A percentile compares a stretch with the other conserved stretches of the same genome.
phyloP scores from a whole-genome alignment of 2,888 invertebrate species.

The Cantharis rustica region DNA sequence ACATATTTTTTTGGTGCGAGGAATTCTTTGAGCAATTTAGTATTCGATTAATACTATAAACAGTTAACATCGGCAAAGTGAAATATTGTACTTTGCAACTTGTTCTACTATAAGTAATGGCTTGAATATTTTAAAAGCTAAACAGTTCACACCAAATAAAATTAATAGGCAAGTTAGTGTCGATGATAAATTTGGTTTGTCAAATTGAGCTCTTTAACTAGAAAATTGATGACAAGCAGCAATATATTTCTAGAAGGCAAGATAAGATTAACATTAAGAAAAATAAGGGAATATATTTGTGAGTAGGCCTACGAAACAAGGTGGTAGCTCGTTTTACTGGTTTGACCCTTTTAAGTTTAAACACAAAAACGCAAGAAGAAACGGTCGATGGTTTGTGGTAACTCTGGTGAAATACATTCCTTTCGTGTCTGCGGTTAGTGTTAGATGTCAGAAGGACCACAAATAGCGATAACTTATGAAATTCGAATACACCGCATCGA shows the following conservation, averaged over 20 bases:
- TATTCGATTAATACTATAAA: neutral
- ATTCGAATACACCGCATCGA: constrained; percentile 42
- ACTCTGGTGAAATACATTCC: constrained; percentile 45
- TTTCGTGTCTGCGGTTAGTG: constrained; percentile 46
- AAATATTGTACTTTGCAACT: neutral
- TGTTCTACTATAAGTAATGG: neutral
- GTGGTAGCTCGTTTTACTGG: constrained; percentile 18
- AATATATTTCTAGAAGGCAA: neutral
- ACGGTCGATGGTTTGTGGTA: constrained; percentile 30
- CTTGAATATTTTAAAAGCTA: neutral
- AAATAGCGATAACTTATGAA: constrained; percentile 42
- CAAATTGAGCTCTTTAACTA: neutral
- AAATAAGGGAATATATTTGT: neutral
- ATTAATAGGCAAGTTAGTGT: neutral
- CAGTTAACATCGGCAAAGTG: neutral
- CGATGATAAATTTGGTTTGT: neutral
- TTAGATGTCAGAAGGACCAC: constrained; percentile 47
- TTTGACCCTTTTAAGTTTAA: constrained; percentile 29
- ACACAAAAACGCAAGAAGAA: constrained; percentile 25
- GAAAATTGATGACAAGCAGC: constrained; percentile 1
- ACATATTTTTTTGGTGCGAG: neutral
- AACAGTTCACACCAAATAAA: neutral
- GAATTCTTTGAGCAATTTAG: neutral
- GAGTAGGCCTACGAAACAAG: constrained; percentile 1
- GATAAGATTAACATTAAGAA: neutral